phyloP scores from a whole-genome alignment of 1,140 invertebrate genomes.

The Papilio dardanus region DNA sequence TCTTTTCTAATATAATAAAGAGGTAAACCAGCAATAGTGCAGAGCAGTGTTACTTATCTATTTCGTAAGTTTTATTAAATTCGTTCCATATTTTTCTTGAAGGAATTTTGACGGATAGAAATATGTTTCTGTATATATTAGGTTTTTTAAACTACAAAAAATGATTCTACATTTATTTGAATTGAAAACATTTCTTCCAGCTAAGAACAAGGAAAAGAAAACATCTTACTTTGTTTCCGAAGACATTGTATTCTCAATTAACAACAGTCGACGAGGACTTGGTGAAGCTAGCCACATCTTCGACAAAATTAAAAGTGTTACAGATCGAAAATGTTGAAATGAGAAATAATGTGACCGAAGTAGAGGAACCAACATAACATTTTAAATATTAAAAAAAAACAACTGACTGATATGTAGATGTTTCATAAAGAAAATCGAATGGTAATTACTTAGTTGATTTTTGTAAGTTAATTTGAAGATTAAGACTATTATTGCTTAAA shows the following conservation, averaged over 20 bases:
- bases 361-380: slow-evolving; percentile 78
- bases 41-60: too few species aligned
- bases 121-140: too few species aligned
- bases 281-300: slow-evolving; percentile 55
- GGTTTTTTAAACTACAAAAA: too few species aligned
- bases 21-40: too few species aligned
- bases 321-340: slow-evolving; percentile 41
- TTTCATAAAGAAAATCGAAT: slow-evolving; percentile 45
- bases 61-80: too few species aligned
- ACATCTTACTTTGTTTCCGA: slow-evolving; percentile 59
- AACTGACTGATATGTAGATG: slow-evolving; percentile 78
- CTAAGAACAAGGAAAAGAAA: slow-evolving; percentile 63
- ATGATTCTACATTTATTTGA: background rate
- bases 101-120: too few species aligned
- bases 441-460: background rate
- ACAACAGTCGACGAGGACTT: slow-evolving; percentile 74
- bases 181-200: slow-evolving; percentile 50
- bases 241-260: slow-evolving; percentile 72
- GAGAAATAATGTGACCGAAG: slow-evolving; percentile 47
- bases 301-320: slow-evolving; percentile 61
- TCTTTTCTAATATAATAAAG: too few species aligned
- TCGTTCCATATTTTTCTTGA: too few species aligned
- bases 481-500: slow-evolving; percentile 13
- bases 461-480: slow-evolving; percentile 11
- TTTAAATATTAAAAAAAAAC: slow-evolving; percentile 67